Base-by-base conservation (phyloP, 2,113 vertebrate genomes). In the Probosciger aterrimus region DNA sequence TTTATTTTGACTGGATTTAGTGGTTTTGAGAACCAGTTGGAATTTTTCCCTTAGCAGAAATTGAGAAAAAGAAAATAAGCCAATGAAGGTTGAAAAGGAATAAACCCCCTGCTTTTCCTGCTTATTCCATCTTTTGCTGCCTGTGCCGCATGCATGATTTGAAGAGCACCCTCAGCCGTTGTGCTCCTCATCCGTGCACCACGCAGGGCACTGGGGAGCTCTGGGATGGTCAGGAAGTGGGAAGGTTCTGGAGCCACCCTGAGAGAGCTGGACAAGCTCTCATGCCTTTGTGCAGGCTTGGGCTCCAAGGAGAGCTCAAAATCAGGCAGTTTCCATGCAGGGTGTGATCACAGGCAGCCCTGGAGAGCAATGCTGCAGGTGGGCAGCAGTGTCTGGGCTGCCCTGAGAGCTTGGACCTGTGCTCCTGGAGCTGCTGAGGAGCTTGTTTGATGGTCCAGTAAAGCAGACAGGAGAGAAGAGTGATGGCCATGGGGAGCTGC, bases 171-270 rank as follows among this genome's bases (percentile, higher is more conserved):
- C 35, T 57, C 9, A 6, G 30, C 18, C 41, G 43, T 57, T 5
- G 25, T 10, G n/a, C 46, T 6, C n/a, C 1, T 10, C 2, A 2
- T 52, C 52, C 1, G 0, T 13, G 49, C 57, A 27, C 35, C 43
- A 4, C 3, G 1, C 18, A 7, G 78, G 69, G 82, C n/a, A 7
- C 60, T 5, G n/a, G 50, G 75, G n/a, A 75, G 35, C 47, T 55
- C 19, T 3, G 6, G 30, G 30, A 19, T 16, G 73, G 59, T 15
- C 59, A 7, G 33, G 24, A 37, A 27, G 18, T 31, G 18, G 30
- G 22, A 35, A 35, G 30, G 24, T 31, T 43, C 78, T 37, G 41
- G 63, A 37, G 50, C 18, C 78, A 57, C 9, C 78, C 49, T 8
- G 9, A 30, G 12, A 52, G 77, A 76, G 15, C 33, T 4, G 27